These are phyloP conservation scores for Leptobrachium ailaonicum DNA, from an alignment of 2,113 vertebrate genomes.

Conservation along the genomic window DNA sequence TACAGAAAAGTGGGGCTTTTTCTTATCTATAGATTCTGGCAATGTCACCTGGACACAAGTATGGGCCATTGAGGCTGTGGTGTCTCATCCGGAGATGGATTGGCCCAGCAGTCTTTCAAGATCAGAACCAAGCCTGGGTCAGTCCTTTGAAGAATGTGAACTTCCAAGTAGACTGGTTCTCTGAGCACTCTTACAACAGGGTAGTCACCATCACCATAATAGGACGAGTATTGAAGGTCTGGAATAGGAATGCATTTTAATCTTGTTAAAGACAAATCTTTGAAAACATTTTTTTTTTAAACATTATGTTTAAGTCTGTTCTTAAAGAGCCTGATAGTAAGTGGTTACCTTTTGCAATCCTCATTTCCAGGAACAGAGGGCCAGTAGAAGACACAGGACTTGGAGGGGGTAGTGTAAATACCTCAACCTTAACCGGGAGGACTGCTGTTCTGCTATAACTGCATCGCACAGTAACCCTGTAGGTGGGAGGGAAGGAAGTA, in stretches of 20 bases:
- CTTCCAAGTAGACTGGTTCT: conserved; percentile 71
- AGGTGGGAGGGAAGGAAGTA: not conserved
- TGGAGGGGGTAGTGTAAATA: conserved; percentile 26
- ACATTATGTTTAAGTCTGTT: too few species aligned
- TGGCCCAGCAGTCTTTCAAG: conserved; percentile 73
- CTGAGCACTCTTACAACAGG: conserved; percentile 63
- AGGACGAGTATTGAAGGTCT: conserved; percentile 41
- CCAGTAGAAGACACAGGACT: conserved; percentile 41
- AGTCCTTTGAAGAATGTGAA: conserved; percentile 63
- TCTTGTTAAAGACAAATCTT: too few species aligned
- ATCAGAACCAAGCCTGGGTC: conserved; percentile 64
- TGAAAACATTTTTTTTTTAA: too few species aligned
- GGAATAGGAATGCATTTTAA: not conserved
- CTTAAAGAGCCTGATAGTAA: too few species aligned
- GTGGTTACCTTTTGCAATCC: conserved; percentile 59
- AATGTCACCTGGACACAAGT: conserved; percentile 59
- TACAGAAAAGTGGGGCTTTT: too few species aligned
- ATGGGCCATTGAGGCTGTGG: conserved; percentile 68
- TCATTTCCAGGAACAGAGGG: conserved; percentile 58
- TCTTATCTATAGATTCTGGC: too few species aligned
- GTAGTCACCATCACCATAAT: conserved; percentile 57
- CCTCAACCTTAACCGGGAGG: conserved; percentile 56
- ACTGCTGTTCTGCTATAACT: conserved; percentile 59
- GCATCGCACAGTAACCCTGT: conserved; percentile 62
- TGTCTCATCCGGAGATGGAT: conserved; percentile 55